These are phyloP conservation scores for Lasioglossum lativentre DNA, from an alignment of 2,888 invertebrate species.

Conservation along the genomic window DNA sequence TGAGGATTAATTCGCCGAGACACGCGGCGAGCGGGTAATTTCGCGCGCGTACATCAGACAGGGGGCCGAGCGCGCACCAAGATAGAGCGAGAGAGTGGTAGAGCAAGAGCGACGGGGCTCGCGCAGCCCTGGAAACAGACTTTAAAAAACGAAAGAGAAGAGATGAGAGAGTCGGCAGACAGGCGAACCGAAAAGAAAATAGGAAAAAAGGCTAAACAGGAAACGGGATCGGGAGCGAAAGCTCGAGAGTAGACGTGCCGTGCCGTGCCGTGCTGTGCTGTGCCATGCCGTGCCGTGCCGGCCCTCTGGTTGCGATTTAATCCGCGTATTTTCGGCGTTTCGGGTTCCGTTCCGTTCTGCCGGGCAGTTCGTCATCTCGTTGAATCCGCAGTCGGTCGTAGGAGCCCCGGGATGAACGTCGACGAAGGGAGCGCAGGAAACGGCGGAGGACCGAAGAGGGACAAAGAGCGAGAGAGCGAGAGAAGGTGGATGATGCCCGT, in stretches of 20 bases:
- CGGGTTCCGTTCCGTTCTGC: conserved; percentile 80
- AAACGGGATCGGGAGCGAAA: conserved; percentile 16
- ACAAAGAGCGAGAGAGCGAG: conserved; percentile 27
- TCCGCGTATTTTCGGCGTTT: conserved; percentile 78
- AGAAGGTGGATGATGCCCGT: conserved; percentile 32
- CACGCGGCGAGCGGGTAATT: conserved; percentile 36
- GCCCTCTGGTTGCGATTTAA: conserved; percentile 1
- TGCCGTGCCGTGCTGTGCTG: conserved; percentile 4
- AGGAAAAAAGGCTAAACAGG: background rate
- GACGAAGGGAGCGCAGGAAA: conserved; percentile 50
- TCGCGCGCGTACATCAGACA: conserved; percentile 10
- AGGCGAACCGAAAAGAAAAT: background rate
- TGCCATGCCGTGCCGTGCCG: background rate
- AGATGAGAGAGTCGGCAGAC: conserved; percentile 4
- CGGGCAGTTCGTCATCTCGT: conserved; percentile 82
- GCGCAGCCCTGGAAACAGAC: background rate
- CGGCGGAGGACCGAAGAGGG: conserved; percentile 43
- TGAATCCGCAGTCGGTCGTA: conserved; percentile 75
- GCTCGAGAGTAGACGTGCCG: background rate
- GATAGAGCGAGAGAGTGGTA: background rate
- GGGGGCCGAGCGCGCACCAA: background rate
- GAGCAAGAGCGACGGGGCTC: background rate
- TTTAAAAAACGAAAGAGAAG: background rate
- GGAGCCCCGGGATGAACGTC: conserved; percentile 62
- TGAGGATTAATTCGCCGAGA: conserved; percentile 46